phyloP scores from a whole-genome alignment of 2,888 invertebrate genomes.

The Orthosia gracilis region DNA sequence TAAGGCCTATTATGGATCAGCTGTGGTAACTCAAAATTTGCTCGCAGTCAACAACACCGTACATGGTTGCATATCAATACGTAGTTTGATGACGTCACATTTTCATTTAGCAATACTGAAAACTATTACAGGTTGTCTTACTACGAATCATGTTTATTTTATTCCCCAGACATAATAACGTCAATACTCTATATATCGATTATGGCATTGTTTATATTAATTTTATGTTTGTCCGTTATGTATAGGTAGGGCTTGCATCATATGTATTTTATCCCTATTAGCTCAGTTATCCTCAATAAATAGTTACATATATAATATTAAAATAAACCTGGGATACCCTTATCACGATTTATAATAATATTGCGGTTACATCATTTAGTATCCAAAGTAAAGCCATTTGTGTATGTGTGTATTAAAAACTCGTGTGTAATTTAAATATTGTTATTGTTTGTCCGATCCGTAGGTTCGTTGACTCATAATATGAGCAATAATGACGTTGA shows the following conservation, averaged over 20 bases:
- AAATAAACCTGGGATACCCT: slow-evolving; percentile 3
- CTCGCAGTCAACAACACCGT: neutral
- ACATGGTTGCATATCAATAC: neutral
- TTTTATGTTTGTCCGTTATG: neutral
- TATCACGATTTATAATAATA: neutral
- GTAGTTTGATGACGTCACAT: neutral
- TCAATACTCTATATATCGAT: neutral
- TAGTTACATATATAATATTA: neutral
- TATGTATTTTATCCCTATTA: neutral
- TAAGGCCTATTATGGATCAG: neutral
- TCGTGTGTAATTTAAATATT: neutral
- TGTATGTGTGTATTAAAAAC: slow-evolving; percentile 7
- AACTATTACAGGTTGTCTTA: neutral
- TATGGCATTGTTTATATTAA: slow-evolving; percentile 3
- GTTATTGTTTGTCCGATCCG: slow-evolving; percentile 21
- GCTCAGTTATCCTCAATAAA: slow-evolving; percentile 2
- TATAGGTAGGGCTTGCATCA: neutral
- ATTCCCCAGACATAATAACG: slow-evolving; percentile 7
- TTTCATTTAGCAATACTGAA: neutral
- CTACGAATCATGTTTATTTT: neutral
- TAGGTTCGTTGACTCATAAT: slow-evolving; percentile 35
- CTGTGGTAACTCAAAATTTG: neutral
- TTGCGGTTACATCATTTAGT: neutral
- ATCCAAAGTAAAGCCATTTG: neutral
- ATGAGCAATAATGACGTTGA: slow-evolving; percentile 27